A percentile compares a stretch with the other conserved stretches of the same genome.
phyloP scores from a whole-genome alignment of 2,888 invertebrate genomes.

The Metalampra italica region DNA sequence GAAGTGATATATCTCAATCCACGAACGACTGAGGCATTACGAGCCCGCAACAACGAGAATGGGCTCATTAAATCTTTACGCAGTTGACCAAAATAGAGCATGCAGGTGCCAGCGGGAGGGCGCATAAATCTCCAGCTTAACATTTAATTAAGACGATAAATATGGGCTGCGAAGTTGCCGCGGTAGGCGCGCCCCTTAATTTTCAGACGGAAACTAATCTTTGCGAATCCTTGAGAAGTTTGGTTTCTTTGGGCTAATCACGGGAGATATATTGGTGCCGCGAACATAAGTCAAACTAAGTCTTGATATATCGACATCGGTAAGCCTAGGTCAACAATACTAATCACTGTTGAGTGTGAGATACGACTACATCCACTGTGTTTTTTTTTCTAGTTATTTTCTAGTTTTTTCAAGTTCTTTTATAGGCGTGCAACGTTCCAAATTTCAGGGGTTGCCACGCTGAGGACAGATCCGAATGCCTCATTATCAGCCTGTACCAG shows the following conservation, averaged over 20 bases:
- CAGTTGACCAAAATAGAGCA: slow-evolving; percentile 6
- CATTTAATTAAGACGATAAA: slow-evolving; percentile 42
- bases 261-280: slow-evolving; percentile 4
- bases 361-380: too few species aligned
- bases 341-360: too few species aligned
- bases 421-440: too few species aligned
- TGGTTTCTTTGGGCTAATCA: slow-evolving; percentile 10
- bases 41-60: background rate
- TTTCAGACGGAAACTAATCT: slow-evolving; percentile 6
- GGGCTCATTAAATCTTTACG: slow-evolving; percentile 2
- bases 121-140: slow-evolving; percentile 34
- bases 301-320: background rate
- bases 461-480: too few species aligned
- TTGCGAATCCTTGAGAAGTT: slow-evolving; percentile 6
- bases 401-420: too few species aligned
- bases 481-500: too few species aligned
- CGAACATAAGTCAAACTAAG: background rate
- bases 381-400: too few species aligned
- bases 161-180: slow-evolving; percentile 18
- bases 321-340: background rate
- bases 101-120: slow-evolving; percentile 12
- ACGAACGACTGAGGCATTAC: too few species aligned
- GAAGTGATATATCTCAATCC: too few species aligned
- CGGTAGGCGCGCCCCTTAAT: slow-evolving; percentile 4
- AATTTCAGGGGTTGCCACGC: too few species aligned